Conservation (phyloP, 2,797 vertebrate species). For the Bradypus variegatus region DNA sequence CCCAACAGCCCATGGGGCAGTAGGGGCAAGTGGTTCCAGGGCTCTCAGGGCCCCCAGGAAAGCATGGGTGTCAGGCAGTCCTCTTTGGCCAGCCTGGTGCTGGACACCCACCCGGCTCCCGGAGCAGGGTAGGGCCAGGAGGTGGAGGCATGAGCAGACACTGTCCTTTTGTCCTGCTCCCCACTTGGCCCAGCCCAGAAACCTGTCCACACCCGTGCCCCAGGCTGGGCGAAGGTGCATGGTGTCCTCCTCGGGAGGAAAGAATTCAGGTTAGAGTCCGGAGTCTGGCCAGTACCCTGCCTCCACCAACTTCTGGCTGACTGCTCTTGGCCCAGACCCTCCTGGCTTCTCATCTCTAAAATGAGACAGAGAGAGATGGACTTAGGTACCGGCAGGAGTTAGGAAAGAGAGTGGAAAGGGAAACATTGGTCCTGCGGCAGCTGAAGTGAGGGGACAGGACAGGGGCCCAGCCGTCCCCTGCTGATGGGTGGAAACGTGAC, state of each 20-base stretch:
- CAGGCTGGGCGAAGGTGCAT: conserved; percentile 30
- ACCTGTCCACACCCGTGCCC: conserved; percentile 24
- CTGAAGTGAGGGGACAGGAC: not conserved
- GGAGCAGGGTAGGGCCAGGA: conserved; percentile 29
- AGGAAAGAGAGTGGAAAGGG: not conserved
- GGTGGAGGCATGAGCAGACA: conserved; percentile 50
- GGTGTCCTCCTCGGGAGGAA: conserved; percentile 42
- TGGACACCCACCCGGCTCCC: conserved; percentile 34
- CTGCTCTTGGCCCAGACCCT: not conserved
- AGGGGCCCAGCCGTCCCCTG: too few relatives aligned
- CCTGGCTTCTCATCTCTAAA: not conserved
- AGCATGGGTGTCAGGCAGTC: not conserved
- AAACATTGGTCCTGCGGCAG: not conserved
- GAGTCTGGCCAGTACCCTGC: not conserved
- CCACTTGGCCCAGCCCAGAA: conserved; percentile 54
- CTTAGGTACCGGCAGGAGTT: too few relatives aligned
- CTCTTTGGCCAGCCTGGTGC: not conserved
- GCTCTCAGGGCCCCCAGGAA: not conserved
- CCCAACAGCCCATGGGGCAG: not conserved
- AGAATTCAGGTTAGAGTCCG: conserved; percentile 8
- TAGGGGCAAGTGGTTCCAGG: not conserved
- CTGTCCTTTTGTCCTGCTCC: conserved; percentile 57
- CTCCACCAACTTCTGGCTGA: not conserved
- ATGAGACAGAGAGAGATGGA: not conserved
- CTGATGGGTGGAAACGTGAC: not conserved